Evolutionary conservation across 2,797 vertebrate species (phyloP).

Genomic region (Moxostoma hubbsi): DNA sequence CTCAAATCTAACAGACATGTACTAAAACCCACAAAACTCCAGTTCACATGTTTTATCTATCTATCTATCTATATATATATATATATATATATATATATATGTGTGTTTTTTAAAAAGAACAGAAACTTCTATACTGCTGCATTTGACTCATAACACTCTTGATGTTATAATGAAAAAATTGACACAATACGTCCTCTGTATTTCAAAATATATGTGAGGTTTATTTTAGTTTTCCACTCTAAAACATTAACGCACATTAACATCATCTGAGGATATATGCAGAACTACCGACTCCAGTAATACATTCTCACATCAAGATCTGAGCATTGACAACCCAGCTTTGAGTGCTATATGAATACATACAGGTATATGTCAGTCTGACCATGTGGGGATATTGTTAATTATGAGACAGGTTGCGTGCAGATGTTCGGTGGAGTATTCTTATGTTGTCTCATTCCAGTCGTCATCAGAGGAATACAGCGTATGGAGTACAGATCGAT

Average conservation of each 20-base stretch:
- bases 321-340: constrained; percentile 14
- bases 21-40: too few relatives aligned
- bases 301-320: not conserved
- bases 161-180: constrained; percentile 17
- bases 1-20: too few relatives aligned
- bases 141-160: constrained; percentile 1
- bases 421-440: constrained; percentile 17
- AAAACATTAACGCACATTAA: not conserved
- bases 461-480: not conserved
- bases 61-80: too few relatives aligned
- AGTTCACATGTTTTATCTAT: too few relatives aligned
- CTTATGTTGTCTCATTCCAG: not conserved
- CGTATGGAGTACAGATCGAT: constrained; percentile 16
- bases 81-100: too few relatives aligned
- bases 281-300: not conserved
- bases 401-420: constrained; percentile 26
- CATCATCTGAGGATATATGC: not conserved
- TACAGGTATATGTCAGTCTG: constrained; percentile 10
- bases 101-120: not conserved
- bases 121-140: not conserved
- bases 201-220: not conserved
- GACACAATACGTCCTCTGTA: not conserved
- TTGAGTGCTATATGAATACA: not conserved
- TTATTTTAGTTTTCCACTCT: not conserved
- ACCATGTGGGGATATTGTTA: constrained; percentile 1